Base-by-base conservation (phyloP, 2,888 invertebrate species). In the Drosophila multiciliata region DNA sequence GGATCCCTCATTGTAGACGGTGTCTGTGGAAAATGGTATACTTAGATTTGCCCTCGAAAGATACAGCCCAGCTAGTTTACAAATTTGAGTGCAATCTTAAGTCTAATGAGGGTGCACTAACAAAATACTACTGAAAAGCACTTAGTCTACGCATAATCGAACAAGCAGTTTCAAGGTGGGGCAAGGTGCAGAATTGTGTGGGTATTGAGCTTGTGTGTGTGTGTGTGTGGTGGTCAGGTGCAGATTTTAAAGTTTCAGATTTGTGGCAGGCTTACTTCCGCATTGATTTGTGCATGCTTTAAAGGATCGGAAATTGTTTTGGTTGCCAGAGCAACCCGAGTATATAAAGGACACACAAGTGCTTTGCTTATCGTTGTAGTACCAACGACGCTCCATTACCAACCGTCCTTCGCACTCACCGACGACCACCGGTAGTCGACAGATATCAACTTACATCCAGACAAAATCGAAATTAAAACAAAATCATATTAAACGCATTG, bases 251-350 rank as follows among this genome's bases (percentile, higher is more conserved):
- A 62, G 54, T 67, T 57, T 57, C 49, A 63, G 54, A 40, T 69
- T 38, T 53, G 55, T 58, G 66, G 57, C 63, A 66, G 68, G 83
- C 93, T 93, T 93, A 93, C 93, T 91, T 92, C 91, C 89, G 93
- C 96, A 96, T 92, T 94, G 94, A 78, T 94, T 93, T 91, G 94
- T 93, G 93, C 97, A 97, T 89, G 95, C 94, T 87, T 95, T 95
- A 93, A 95, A 95, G 65, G 95, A 95, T 92, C 94, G 94, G 95
- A 97, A 98, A 94, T 96, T 96, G 94, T 98, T 98, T 90, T 94
- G 95, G 93, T 97, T 97, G 89, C 98, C 98, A 76, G 95, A 96
- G 93, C 98, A 98, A 93, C 98, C 98, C 79, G 95, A 95, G 94
- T 96, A 98, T 90, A 96, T 95, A 94, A 98, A 98, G 64, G 95